A percentile compares a stretch with the other conserved stretches of the same genome.
These are phyloP conservation scores for Orthonyx spaldingii DNA, from an alignment of 2,113 vertebrate species.

Conservation along the genomic window DNA sequence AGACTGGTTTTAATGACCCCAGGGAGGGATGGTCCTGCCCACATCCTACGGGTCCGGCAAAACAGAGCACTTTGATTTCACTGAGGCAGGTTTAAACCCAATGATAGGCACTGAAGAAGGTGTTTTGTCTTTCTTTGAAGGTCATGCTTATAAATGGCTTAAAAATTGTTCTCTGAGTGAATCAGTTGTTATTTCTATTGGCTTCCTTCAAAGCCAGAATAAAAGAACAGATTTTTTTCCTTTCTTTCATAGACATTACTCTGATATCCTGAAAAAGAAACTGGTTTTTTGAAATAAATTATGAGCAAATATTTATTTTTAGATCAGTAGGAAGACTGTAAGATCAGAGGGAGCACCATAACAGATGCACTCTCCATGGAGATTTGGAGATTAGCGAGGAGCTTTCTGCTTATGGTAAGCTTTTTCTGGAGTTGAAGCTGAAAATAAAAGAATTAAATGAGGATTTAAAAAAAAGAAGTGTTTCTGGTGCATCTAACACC, in stretches of 20 bases:
- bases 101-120: background rate
- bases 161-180: conserved; percentile 1
- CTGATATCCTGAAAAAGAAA: conserved; percentile 18
- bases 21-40: background rate
- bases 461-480: background rate
- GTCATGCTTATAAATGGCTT: background rate
- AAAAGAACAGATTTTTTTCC: background rate
- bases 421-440: background rate
- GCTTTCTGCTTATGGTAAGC: conserved; percentile 7
- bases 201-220: background rate
- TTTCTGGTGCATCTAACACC: background rate
- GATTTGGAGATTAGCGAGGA: conserved; percentile 1
- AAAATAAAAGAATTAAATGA: conserved; percentile 9
- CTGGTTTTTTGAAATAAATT: background rate
- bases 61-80: background rate
- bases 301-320: background rate
- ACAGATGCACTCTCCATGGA: conserved; percentile 15
- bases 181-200: background rate
- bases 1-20: background rate
- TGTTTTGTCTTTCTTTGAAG: conserved; percentile 10
- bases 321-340: background rate
- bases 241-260: background rate
- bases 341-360: conserved; percentile 10
- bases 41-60: fast-evolving
- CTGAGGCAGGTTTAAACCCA: background rate